Evolutionary conservation across 2,888 invertebrate species (phyloP).

Genomic region (Epiblema foenella): DNA sequence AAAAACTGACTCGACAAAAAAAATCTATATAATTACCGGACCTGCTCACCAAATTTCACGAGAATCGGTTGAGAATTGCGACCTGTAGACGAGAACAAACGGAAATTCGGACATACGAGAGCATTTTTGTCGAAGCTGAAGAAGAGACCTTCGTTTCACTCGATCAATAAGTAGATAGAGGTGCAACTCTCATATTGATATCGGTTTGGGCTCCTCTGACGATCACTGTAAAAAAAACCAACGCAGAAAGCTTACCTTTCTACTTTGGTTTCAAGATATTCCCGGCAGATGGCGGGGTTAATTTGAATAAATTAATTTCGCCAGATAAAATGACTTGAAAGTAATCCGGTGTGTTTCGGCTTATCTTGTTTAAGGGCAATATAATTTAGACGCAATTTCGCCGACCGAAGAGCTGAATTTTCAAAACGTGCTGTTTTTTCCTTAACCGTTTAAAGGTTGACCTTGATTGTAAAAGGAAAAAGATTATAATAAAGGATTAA

Average conservation of each 20-base stretch:
- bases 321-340: constrained; percentile 19
- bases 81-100: no score
- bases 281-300: constrained; percentile 23
- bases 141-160: no score
- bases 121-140: no score
- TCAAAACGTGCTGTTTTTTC: not conserved
- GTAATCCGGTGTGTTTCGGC: constrained; percentile 20
- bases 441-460: not conserved
- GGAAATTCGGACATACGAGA: no score
- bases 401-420: not conserved
- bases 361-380: constrained; percentile 28
- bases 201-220: constrained; percentile 15
- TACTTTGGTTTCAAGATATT: not conserved
- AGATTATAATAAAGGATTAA: not conserved
- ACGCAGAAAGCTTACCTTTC: constrained; percentile 15
- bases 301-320: constrained; percentile 32
- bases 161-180: no score
- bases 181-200: constrained; percentile 11
- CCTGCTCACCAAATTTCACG: no score
- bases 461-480: not conserved
- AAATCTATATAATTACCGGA: no score
- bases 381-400: constrained; percentile 6
- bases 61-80: no score
- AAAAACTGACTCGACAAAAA: no score
- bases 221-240: constrained; percentile 9